Evolutionary conservation across 2,888 invertebrate species (phyloP).

Genomic region (Leptopilina myrica): DNA sequence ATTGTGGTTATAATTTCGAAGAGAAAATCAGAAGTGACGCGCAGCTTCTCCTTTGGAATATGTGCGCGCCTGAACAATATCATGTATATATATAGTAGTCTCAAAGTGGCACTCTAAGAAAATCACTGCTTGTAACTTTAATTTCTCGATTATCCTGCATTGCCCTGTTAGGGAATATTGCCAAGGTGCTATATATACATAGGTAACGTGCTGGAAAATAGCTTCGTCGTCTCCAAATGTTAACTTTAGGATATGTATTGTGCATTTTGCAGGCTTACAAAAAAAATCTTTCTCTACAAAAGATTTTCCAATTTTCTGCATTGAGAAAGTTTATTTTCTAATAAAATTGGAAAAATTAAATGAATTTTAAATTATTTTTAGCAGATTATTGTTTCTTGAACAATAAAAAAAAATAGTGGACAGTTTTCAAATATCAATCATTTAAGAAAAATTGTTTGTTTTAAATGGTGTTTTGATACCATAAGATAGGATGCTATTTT

Average conservation of each 20-base stretch:
- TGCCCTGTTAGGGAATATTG: slow-evolving; percentile 72
- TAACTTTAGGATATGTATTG: slow-evolving; percentile 12
- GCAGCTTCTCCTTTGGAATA: not conserved
- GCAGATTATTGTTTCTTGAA: too few relatives aligned
- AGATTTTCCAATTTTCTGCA: not conserved
- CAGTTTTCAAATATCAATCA: too few relatives aligned
- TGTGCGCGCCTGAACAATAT: slow-evolving; percentile 4
- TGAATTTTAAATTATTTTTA: too few relatives aligned
- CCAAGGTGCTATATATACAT: slow-evolving; percentile 55
- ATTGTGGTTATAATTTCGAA: slow-evolving; percentile 13
- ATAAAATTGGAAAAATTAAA: too few relatives aligned
- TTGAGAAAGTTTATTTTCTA: too few relatives aligned
- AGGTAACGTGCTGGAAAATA: slow-evolving; percentile 48
- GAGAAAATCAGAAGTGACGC: slow-evolving; percentile 28
- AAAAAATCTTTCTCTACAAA: not conserved
- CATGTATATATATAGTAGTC: not conserved
- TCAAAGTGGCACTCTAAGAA: slow-evolving; percentile 57
- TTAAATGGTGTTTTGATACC: too few relatives aligned
- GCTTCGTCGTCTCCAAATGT: slow-evolving; percentile 40
- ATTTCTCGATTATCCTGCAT: slow-evolving; percentile 74
- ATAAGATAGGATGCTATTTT: too few relatives aligned
- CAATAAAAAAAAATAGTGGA: too few relatives aligned
- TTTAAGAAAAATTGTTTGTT: too few relatives aligned
- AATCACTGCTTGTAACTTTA: slow-evolving; percentile 72
- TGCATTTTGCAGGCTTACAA: not conserved